Conservation (phyloP, 2,888 invertebrate species). For the Campoplex nolae region DNA sequence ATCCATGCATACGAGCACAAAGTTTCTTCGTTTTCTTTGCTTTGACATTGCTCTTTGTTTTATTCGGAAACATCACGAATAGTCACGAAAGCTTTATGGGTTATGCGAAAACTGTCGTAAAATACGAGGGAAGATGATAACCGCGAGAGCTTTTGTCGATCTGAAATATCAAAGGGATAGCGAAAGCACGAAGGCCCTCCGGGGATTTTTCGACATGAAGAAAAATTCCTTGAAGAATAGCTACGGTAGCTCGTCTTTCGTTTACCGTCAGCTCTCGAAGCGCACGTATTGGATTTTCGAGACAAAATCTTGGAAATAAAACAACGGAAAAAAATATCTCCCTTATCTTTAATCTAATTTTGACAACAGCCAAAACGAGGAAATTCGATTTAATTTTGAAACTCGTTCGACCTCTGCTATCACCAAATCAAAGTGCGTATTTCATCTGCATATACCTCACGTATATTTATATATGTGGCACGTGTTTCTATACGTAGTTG, state of each 20-base stretch:
- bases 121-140: slow-evolving; percentile 41
- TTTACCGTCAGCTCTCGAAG: not conserved
- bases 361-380: not conserved
- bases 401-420: not conserved
- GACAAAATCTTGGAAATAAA: slow-evolving; percentile 20
- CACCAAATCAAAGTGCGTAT: not conserved
- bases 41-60: slow-evolving; percentile 45
- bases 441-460: not conserved
- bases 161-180: slow-evolving; percentile 58
- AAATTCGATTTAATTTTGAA: slow-evolving; percentile 26
- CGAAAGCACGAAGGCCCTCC: slow-evolving; percentile 26
- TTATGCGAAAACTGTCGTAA: slow-evolving; percentile 43
- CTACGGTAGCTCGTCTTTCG: slow-evolving; percentile 23
- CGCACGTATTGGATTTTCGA: slow-evolving; percentile 22
- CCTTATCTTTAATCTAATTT: not conserved
- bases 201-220: slow-evolving; percentile 45
- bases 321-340: slow-evolving; percentile 2
- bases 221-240: slow-evolving; percentile 45
- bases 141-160: slow-evolving; percentile 58
- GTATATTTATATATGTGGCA: not conserved
- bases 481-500: not conserved
- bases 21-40: slow-evolving; percentile 34
- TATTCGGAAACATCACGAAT: slow-evolving; percentile 44
- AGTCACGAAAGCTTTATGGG: slow-evolving; percentile 38
- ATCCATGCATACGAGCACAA: slow-evolving; percentile 34